These are phyloP conservation scores for Morone chrysops DNA, from an alignment of 2,113 vertebrate genomes.

Conservation along the genomic window DNA sequence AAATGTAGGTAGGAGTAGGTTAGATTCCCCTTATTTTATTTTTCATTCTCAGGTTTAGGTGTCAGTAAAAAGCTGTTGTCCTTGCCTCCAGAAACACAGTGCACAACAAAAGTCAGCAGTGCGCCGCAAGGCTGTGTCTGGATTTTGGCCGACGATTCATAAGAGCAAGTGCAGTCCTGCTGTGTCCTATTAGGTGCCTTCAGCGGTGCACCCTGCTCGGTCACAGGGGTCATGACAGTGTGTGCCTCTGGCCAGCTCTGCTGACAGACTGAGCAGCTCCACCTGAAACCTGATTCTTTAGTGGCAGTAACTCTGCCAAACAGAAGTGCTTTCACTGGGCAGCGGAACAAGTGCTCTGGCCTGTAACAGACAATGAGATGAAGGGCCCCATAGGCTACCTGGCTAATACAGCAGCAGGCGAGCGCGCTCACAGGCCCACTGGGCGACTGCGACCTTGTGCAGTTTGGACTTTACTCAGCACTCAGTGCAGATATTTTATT, in stretches of 20 bases:
- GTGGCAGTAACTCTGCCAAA: slow-evolving; percentile 22
- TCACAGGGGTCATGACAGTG: slow-evolving; percentile 38
- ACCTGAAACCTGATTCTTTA: slow-evolving; percentile 51
- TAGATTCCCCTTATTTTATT: neutral
- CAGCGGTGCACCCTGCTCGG: slow-evolving; percentile 14
- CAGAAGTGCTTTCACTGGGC: slow-evolving; percentile 11
- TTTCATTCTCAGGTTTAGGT: neutral
- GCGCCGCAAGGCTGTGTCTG: neutral
- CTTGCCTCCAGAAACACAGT: neutral
- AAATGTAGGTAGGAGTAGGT: neutral
- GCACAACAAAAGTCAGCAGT: slow-evolving; percentile 21
- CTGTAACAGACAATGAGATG: slow-evolving; percentile 12
- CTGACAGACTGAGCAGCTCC: slow-evolving; percentile 13
- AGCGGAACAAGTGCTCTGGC: slow-evolving; percentile 5
- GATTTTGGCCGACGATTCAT: slow-evolving; percentile 34
- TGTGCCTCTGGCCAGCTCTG: slow-evolving; percentile 32
- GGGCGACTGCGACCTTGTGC: slow-evolving; percentile 1
- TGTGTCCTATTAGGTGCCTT: slow-evolving; percentile 15
- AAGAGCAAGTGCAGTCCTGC: neutral
- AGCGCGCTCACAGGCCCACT: neutral
- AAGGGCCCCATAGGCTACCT: slow-evolving; percentile 3
- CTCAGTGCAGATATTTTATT: neutral
- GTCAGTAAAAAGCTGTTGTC: neutral
- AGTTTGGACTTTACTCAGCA: slow-evolving; percentile 13
- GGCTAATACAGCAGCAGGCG: slow-evolving; percentile 7